These are phyloP conservation scores for Carposina sasakii DNA, from an alignment of 1,140 invertebrate genomes.

Conservation along the genomic window DNA sequence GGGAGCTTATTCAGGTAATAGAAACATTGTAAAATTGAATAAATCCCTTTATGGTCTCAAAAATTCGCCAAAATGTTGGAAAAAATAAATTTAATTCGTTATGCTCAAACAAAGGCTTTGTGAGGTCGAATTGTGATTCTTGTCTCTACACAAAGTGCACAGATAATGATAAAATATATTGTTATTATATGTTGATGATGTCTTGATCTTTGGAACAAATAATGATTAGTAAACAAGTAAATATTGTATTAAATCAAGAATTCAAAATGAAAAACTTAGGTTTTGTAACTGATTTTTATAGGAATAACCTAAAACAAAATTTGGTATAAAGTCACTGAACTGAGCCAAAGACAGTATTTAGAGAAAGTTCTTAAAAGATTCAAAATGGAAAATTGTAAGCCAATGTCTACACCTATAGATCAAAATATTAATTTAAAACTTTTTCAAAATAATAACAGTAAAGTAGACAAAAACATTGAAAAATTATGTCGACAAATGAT, in stretches of 20 bases:
- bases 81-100: conserved; percentile 28
- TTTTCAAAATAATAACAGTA: too few relatives aligned
- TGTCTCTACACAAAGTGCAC: conserved; percentile 35
- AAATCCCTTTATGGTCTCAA: conserved; percentile 13
- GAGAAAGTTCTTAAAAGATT: conserved; percentile 27
- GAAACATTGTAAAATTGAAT: conserved; percentile 22
- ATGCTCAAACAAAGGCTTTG: conserved; percentile 22
- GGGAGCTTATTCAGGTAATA: conserved; percentile 23
- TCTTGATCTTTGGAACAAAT: conserved; percentile 29
- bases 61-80: conserved; percentile 19
- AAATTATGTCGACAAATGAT: too few relatives aligned
- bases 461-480: too few relatives aligned
- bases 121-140: conserved; percentile 27
- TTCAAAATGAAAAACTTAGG: conserved; percentile 13
- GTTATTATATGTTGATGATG: conserved; percentile 37
- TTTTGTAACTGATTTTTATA: conserved; percentile 20
- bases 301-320: conserved; percentile 26
- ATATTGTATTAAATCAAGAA: not conserved
- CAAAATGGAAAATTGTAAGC: conserved; percentile 16
- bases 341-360: conserved; percentile 33
- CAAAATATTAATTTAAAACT: too few relatives aligned
- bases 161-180: conserved; percentile 21
- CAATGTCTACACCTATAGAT: conserved; percentile 5
- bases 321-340: conserved; percentile 11
- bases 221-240: conserved; percentile 2